Conservation (phyloP, 2,113 vertebrate genomes). For the Xenopus borealis region DNA sequence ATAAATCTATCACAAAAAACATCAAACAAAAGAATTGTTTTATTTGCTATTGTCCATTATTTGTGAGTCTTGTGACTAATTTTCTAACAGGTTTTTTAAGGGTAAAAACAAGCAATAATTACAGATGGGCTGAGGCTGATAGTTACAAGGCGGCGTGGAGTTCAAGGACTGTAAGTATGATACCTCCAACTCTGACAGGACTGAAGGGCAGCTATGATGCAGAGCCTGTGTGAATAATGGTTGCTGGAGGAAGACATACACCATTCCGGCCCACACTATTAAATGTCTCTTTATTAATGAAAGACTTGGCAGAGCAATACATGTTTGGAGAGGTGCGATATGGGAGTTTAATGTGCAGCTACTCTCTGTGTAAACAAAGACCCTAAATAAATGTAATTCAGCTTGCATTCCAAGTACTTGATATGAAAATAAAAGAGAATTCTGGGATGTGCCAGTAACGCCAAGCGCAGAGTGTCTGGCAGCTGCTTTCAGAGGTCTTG, state of each 20-base stretch:
- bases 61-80: too few relatives aligned
- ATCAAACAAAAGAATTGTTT: too few relatives aligned
- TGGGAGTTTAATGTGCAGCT: constrained; percentile 35
- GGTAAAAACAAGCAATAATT: too few relatives aligned
- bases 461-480: constrained; percentile 27
- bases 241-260: not conserved
- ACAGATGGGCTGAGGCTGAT: too few relatives aligned
- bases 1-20: too few relatives aligned
- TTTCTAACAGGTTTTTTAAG: too few relatives aligned
- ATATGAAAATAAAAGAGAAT: constrained; percentile 44
- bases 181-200: constrained; percentile 19
- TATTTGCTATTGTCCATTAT: too few relatives aligned
- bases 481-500: constrained; percentile 32
- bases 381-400: constrained; percentile 39
- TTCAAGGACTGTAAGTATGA: constrained; percentile 16
- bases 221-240: constrained; percentile 22
- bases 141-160: not conserved
- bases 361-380: constrained; percentile 40
- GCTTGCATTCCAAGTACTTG: constrained; percentile 37
- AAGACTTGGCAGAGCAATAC: constrained; percentile 32
- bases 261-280: constrained; percentile 30
- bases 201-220: constrained; percentile 6
- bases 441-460: constrained; percentile 42
- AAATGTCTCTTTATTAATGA: constrained; percentile 40
- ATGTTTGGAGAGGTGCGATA: constrained; percentile 42